Conservation (phyloP, 2,888 invertebrate species). For the Pogonocherus hispidulus region DNA sequence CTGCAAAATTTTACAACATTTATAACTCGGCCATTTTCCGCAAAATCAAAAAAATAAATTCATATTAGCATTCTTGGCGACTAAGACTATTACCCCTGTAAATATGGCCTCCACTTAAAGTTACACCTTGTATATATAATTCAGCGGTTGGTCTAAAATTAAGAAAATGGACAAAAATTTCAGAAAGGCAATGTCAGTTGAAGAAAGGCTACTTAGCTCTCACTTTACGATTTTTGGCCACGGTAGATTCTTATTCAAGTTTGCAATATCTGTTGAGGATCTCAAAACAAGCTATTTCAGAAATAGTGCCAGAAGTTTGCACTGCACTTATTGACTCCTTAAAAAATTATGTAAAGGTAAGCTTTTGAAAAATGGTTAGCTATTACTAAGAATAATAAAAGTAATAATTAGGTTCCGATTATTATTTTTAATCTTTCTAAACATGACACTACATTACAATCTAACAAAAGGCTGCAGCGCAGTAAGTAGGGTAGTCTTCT, state of each 20-base stretch:
- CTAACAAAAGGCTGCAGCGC: constrained; percentile 10
- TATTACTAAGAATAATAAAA: constrained; percentile 6
- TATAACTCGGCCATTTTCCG: too few relatives aligned
- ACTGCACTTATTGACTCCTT: constrained; percentile 4
- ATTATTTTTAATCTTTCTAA: constrained; percentile 13
- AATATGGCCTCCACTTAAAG: too few relatives aligned
- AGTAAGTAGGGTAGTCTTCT: constrained; percentile 1
- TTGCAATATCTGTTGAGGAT: constrained; percentile 1
- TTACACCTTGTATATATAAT: too few relatives aligned
- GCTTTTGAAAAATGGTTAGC: constrained; percentile 1
- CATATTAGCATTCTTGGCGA: too few relatives aligned
- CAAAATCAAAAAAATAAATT: too few relatives aligned
- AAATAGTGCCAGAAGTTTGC: constrained; percentile 1
- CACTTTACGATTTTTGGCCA: constrained; percentile 2
- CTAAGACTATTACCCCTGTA: too few relatives aligned
- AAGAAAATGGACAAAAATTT: background rate
- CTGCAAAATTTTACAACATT: too few relatives aligned
- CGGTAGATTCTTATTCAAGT: background rate
- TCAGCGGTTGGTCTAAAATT: too few relatives aligned
- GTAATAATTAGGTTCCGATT: constrained; percentile 8
- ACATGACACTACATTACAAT: constrained; percentile 9
- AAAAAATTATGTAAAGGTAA: background rate
- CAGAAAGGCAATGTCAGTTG: constrained; percentile 4
- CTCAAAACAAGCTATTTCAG: constrained; percentile 6
- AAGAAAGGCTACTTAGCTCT: constrained; percentile 2